A percentile compares a stretch with the other conserved stretches of the same genome.
phyloP scores from a whole-genome alignment of 1,140 invertebrate species.

The Temnothorax nylanderi region DNA sequence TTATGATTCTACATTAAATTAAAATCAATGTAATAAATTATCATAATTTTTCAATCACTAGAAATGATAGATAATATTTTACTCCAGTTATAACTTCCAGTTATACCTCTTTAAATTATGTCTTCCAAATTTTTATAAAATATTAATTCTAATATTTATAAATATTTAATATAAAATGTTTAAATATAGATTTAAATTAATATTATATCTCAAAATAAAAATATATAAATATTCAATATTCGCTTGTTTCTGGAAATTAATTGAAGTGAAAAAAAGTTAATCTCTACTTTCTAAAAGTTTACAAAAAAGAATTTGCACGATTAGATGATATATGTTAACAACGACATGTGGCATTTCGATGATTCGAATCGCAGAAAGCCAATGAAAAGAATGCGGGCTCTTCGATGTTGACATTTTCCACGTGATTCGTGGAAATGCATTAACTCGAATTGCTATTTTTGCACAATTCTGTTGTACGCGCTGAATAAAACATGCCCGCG shows the following conservation, averaged over 20 bases:
- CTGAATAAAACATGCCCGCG: conserved; percentile 40
- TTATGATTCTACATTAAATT: background rate
- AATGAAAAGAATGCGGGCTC: background rate
- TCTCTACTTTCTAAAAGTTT: background rate
- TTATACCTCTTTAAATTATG: too few relatives aligned
- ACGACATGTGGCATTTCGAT: background rate
- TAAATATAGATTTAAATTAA: background rate
- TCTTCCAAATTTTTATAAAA: conserved; percentile 2
- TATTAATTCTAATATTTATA: background rate
- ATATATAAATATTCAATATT: background rate
- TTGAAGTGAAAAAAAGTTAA: background rate
- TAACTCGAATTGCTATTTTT: conserved; percentile 54
- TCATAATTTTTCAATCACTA: background rate
- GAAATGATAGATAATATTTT: background rate
- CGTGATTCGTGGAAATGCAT: conserved; percentile 35
- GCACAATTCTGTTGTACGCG: conserved; percentile 25
- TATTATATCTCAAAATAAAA: background rate
- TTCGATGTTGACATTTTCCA: conserved; percentile 28
- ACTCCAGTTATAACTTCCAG: background rate
- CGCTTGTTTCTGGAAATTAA: background rate
- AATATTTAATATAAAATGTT: background rate
- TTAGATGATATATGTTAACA: background rate
- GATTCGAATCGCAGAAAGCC: background rate
- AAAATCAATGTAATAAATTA: background rate
- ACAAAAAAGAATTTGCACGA: background rate